phyloP scores from a whole-genome alignment of 2,797 vertebrate genomes.

The Oophaga sylvatica region DNA sequence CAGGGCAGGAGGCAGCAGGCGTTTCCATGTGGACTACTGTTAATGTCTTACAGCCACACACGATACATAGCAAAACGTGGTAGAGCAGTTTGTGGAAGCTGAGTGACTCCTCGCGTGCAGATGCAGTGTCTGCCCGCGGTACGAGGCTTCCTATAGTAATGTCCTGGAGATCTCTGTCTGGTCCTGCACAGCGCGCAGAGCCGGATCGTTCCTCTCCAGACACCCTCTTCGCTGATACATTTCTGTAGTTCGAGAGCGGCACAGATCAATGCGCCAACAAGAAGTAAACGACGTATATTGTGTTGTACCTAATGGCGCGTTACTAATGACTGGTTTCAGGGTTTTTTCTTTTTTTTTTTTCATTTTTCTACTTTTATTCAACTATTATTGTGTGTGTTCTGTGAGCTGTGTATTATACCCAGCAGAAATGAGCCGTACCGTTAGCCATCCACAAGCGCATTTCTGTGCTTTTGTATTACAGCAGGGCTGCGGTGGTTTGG shows the following conservation, averaged over 20 bases:
- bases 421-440: not conserved
- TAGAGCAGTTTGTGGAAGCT: slow-evolving; percentile 66
- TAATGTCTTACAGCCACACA: not conserved
- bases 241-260: slow-evolving; percentile 17
- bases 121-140: slow-evolving; percentile 65
- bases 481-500: not conserved
- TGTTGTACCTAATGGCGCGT: slow-evolving; percentile 34
- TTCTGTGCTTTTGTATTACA: not conserved
- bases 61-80: not conserved
- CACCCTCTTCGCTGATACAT: slow-evolving; percentile 40
- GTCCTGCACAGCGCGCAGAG: slow-evolving; percentile 15
- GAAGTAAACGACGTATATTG: not conserved
- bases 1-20: not conserved
- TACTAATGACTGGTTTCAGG: slow-evolving; percentile 31
- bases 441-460: not conserved
- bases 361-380: not conserved
- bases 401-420: not conserved
- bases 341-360: not conserved
- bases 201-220: slow-evolving; percentile 63
- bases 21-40: not conserved
- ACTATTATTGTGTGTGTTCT: not conserved
- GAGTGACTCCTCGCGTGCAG: slow-evolving; percentile 67
- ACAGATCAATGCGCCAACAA: slow-evolving; percentile 52
- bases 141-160: slow-evolving; percentile 75
- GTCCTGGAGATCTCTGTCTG: slow-evolving; percentile 70